Base-by-base conservation (phyloP, 2,888 invertebrate genomes). In the Nyleta sp. region DNA sequence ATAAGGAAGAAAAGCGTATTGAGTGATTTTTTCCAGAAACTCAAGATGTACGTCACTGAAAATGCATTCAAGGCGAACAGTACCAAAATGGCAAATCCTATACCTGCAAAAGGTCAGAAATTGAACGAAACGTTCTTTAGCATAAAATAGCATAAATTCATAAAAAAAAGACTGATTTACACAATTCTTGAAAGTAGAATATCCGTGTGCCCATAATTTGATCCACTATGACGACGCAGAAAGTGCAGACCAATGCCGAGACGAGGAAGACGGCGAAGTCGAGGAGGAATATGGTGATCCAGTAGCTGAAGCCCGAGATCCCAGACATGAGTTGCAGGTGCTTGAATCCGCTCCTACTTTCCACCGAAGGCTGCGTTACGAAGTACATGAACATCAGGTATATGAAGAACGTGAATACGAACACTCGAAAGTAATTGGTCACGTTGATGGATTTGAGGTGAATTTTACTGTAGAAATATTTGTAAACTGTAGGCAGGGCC, bases 271-370 rank as follows among this genome's bases (percentile, higher is more conserved):
- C 18, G 0, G 91, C 0, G 5, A 91, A 84, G 90, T 96, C 95
- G 83, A 92, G 92, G 0, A 91, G 1, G 46, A 94, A 92, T 53
- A 92, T 93, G 5, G 93, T 91, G 2, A 91, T 42, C 96, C 96
- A 96, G 88, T 94, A 95, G 5, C 92, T 89, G 11, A 89, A 83
- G 0, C 93, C 91, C 0, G 93, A 91, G 20, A 94, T 92, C 2
- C 95, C 94, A 0, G 93, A 91, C 94, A 95, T 93, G 17, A 93
- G 88, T 90, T 95, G 95, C 35, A 95, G 87, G 83, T 94, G 94
- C 18, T 95, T 94, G 33, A 95, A 92, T 57, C 93, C 93, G 0
- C 92, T 91, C 2, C 88, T 86, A 6, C 93, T 92, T 90, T 96
- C 96, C 57, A 91, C 90, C 80, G 94, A 92, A 4, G 95, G 94